A percentile compares a stretch with the other conserved stretches of the same genome.
Conservation (phyloP, 2,888 invertebrate species). For the Stenolophus ochropezus region DNA sequence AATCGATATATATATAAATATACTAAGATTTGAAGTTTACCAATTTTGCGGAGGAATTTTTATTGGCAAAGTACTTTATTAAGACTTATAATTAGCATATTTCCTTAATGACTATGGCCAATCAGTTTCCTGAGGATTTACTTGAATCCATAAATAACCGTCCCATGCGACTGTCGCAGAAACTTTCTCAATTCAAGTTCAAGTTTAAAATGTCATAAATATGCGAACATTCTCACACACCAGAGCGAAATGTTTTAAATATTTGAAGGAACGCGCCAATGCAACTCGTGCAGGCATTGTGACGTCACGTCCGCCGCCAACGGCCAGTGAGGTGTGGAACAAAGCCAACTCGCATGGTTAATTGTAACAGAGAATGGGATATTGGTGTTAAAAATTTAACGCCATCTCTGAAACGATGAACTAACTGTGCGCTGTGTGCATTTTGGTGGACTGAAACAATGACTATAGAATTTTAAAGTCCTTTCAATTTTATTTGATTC, state of each 20-base stretch:
- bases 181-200: slow-evolving; percentile 39
- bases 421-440: neutral
- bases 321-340: neutral
- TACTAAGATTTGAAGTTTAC: too few relatives aligned
- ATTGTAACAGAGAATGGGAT: neutral
- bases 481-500: neutral
- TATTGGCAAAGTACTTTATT: neutral
- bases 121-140: neutral
- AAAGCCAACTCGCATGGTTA: slow-evolving; percentile 6
- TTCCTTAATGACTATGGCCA: neutral
- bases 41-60: neutral
- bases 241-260: slow-evolving; percentile 21
- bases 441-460: neutral
- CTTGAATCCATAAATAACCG: neutral
- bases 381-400: neutral
- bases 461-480: neutral
- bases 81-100: neutral
- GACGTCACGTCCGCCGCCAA: slow-evolving; percentile 21
- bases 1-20: too few relatives aligned
- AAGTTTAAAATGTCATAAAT: slow-evolving; percentile 54
- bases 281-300: slow-evolving; percentile 14
- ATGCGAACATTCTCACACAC: slow-evolving; percentile 45
- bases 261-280: slow-evolving; percentile 21
- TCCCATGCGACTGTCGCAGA: neutral
- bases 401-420: neutral